Percentiles rank a stretch among this genome's conserved stretches.
These are phyloP conservation scores for Eucriotettix oculatus DNA, from an alignment of 2,888 invertebrate genomes.

Conservation along the genomic window DNA sequence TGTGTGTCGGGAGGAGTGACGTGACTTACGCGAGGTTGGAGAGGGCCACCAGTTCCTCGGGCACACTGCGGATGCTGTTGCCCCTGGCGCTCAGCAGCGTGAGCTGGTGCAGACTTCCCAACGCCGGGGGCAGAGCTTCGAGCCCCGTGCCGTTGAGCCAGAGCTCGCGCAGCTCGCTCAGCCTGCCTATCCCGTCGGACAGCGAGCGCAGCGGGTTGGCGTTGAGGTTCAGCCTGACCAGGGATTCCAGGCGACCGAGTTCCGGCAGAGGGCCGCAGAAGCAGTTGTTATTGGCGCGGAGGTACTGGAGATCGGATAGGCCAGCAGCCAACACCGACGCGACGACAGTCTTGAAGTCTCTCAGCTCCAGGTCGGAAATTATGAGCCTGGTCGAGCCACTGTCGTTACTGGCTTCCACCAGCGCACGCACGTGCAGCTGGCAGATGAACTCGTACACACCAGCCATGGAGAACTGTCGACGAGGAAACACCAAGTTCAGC, in stretches of 20 bases:
- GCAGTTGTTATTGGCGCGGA: no score
- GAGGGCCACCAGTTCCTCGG: slow-evolving; percentile 38
- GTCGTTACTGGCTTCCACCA: no score
- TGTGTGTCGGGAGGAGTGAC: no score
- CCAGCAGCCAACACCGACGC: no score
- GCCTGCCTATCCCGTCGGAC: slow-evolving; percentile 39
- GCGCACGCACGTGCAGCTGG: no score
- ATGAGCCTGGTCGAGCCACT: no score
- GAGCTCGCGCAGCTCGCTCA: slow-evolving; percentile 41
- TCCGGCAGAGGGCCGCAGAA: no score
- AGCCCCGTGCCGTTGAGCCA: slow-evolving; percentile 48
- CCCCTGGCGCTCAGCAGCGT: slow-evolving; percentile 50
- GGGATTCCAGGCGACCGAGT: slow-evolving; percentile 5
- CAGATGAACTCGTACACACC: no score
- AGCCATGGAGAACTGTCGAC: no score
- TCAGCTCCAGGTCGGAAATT: no score
- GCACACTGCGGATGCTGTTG: slow-evolving; percentile 38
- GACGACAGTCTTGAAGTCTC: no score
- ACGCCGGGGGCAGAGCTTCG: slow-evolving; percentile 38
- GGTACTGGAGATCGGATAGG: slow-evolving; percentile 9
- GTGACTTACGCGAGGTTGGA: slow-evolving; percentile 32
- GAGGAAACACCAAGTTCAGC: no score
- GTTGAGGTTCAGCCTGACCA: slow-evolving; percentile 46
- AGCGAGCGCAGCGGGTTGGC: slow-evolving; percentile 43
- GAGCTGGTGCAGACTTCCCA: slow-evolving; percentile 38